A percentile compares a stretch with the other conserved stretches of the same genome.
These are phyloP conservation scores for Nibea coibor DNA, from an alignment of 2,113 vertebrate species.

Conservation along the genomic window DNA sequence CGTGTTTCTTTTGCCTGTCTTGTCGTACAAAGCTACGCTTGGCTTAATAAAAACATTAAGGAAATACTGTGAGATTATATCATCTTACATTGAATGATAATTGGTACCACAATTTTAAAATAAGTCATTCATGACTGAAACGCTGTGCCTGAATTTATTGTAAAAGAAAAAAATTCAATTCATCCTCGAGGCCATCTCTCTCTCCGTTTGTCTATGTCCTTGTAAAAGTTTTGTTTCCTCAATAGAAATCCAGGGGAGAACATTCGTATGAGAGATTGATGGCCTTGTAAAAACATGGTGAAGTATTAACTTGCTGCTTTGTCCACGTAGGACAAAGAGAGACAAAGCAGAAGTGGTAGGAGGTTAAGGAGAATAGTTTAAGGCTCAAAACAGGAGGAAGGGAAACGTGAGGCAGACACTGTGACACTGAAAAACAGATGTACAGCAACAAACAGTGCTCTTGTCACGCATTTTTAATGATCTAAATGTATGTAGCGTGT, in stretches of 20 bases:
- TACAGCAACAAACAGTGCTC: not conserved
- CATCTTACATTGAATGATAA: not conserved
- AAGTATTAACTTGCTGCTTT: conserved; percentile 11
- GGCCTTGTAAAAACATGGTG: conserved; percentile 6
- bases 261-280: not conserved
- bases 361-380: not conserved
- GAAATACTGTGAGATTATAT: not conserved
- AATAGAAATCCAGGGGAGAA: not conserved
- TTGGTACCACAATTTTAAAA: not conserved
- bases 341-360: not conserved
- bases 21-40: too few species aligned
- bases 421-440: not conserved
- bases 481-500: too few species aligned
- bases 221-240: conserved; percentile 8
- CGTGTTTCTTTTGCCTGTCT: not conserved
- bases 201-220: not conserved
- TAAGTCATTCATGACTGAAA: not conserved
- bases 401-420: too few species aligned
- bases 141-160: not conserved
- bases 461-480: not conserved
- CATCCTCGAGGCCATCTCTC: not conserved
- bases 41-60: too few species aligned
- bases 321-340: not conserved
- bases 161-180: not conserved
- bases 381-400: not conserved